A percentile compares a stretch with the other conserved stretches of the same genome.
These are phyloP conservation scores for Amiota minor DNA, from an alignment of 2,888 invertebrate species.

Conservation along the genomic window DNA sequence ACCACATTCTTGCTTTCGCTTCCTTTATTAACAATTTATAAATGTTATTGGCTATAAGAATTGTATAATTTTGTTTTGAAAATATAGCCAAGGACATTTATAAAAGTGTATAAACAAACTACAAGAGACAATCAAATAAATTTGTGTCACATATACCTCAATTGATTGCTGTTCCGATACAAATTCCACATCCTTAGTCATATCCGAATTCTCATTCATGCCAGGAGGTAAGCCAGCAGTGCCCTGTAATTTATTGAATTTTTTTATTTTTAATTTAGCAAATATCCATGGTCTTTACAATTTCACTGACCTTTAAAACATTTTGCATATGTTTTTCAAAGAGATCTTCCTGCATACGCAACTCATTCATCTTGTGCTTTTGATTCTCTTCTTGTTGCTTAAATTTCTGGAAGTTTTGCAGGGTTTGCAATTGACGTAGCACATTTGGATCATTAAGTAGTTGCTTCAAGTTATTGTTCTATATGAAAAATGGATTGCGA, in stretches of 20 bases:
- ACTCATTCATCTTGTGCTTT: slow-evolving; percentile 79
- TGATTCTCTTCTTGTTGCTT: slow-evolving; percentile 80
- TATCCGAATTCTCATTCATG: slow-evolving; percentile 67
- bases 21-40: slow-evolving; percentile 26
- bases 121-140: not conserved
- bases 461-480: slow-evolving; percentile 73
- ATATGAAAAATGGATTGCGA: slow-evolving; percentile 19
- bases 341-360: slow-evolving; percentile 83
- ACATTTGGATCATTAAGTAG: slow-evolving; percentile 88
- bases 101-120: too few species aligned
- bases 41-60: slow-evolving; percentile 16
- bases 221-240: slow-evolving; percentile 73
- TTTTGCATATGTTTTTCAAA: slow-evolving; percentile 84
- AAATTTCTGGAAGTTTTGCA: slow-evolving; percentile 76
- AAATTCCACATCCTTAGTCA: slow-evolving; percentile 80
- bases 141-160: slow-evolving; percentile 64
- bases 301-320: slow-evolving; percentile 78
- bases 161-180: slow-evolving; percentile 77
- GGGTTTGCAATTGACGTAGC: slow-evolving; percentile 88
- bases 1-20: slow-evolving; percentile 44
- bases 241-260: slow-evolving; percentile 55
- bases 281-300: not conserved
- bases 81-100: slow-evolving; percentile 16
- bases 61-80: slow-evolving; percentile 5
- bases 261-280: not conserved